phyloP scores from a whole-genome alignment of 2,113 vertebrate species.

The Myotis davidii region DNA sequence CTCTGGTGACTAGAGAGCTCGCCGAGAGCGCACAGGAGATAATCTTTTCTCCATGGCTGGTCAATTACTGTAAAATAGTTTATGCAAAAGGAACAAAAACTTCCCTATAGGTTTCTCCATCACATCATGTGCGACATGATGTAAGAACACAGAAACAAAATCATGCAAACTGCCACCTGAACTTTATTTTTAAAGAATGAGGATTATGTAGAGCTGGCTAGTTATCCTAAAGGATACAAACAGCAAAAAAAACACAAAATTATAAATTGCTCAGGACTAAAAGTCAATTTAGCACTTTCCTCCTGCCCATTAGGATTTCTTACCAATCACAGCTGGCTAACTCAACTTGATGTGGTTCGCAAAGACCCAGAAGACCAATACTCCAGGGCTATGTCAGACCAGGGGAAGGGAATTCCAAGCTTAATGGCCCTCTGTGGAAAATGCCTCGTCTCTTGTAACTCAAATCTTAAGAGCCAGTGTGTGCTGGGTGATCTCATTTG shows the following conservation, averaged over 20 bases:
- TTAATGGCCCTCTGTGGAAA: constrained; percentile 81
- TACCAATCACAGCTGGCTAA: constrained; percentile 44
- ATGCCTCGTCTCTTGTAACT: constrained; percentile 64
- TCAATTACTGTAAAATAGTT: constrained; percentile 79
- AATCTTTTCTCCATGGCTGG: constrained; percentile 61
- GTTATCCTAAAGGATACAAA: constrained; percentile 35
- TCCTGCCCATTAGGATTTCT: constrained; percentile 56
- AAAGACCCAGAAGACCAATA: constrained; percentile 63
- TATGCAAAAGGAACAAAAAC: constrained; percentile 75
- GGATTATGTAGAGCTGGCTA: not conserved
- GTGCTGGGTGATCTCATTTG: constrained; percentile 68
- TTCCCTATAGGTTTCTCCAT: constrained; percentile 72
- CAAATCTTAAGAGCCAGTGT: constrained; percentile 53
- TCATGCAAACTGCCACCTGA: not conserved
- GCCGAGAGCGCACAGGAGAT: constrained; percentile 45
- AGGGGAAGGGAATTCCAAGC: constrained; percentile 78
- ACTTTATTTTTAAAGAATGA: constrained; percentile 11
- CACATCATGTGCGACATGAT: constrained; percentile 73
- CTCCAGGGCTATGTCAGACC: constrained; percentile 65
- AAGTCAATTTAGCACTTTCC: constrained; percentile 37
- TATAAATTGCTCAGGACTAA: constrained; percentile 51
- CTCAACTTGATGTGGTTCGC: constrained; percentile 68
- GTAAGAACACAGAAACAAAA: constrained; percentile 77
- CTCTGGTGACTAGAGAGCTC: constrained; percentile 60
- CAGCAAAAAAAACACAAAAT: constrained; percentile 61